A percentile compares a stretch with the other conserved stretches of the same genome.
These are phyloP conservation scores for Globia sparganii DNA, from an alignment of 2,888 invertebrate species.

Conservation along the genomic window DNA sequence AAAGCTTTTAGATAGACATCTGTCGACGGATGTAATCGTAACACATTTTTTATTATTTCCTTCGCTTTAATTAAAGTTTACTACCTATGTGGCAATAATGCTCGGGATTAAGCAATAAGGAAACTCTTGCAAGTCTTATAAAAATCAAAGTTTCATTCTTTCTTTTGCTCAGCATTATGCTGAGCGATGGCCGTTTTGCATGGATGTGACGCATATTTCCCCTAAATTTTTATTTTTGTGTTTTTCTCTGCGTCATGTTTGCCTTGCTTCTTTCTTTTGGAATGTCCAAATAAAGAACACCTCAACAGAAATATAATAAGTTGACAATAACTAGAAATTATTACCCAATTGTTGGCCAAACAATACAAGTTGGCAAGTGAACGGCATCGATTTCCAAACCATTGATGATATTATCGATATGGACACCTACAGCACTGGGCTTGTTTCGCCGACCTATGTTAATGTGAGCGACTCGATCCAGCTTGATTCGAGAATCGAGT, in stretches of 20 bases:
- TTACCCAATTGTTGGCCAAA: conserved; percentile 70
- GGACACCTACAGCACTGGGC: conserved; percentile 73
- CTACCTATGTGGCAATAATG: not conserved
- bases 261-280: not conserved
- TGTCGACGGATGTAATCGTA: conserved; percentile 19
- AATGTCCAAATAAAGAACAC: not conserved
- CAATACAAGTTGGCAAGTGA: conserved; percentile 73
- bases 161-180: not conserved
- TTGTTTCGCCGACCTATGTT: conserved; percentile 69
- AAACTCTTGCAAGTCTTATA: not conserved
- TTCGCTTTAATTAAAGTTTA: not conserved
- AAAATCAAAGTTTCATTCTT: not conserved
- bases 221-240: too few relatives aligned
- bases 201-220: not conserved
- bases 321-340: conserved; percentile 48
- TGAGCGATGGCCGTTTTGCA: not conserved
- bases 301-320: conserved; percentile 31
- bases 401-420: conserved; percentile 73
- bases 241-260: not conserved
- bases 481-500: conserved; percentile 63
- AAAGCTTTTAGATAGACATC: conserved; percentile 24
- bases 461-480: conserved; percentile 63
- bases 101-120: not conserved
- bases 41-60: conserved; percentile 36
- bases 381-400: conserved; percentile 72